A percentile compares a stretch with the other conserved stretches of the same genome.
Conservation (phyloP, 2,888 invertebrate species). For the Drosophila paucipuncta region DNA sequence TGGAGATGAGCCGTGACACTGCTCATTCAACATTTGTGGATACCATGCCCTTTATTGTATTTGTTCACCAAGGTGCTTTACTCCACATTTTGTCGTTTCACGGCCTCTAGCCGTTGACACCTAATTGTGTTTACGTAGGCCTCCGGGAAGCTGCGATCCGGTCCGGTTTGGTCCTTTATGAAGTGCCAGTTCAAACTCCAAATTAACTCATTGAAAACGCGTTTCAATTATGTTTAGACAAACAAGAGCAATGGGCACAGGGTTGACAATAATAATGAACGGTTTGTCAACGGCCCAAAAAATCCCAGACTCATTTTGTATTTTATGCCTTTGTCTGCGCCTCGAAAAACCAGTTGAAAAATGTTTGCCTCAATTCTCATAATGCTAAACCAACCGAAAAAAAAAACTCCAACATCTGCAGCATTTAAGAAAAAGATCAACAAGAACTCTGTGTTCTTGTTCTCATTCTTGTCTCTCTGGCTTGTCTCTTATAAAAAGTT, state of each 20-base stretch:
- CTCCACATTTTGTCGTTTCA: conserved; percentile 79
- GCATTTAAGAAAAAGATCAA: conserved; percentile 39
- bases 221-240: conserved; percentile 78
- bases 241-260: conserved; percentile 55
- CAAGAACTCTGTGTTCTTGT: conserved; percentile 70
- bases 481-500: conserved; percentile 57
- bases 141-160: conserved; percentile 36
- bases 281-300: conserved; percentile 48
- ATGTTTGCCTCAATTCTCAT: conserved; percentile 78
- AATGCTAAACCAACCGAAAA: conserved; percentile 47
- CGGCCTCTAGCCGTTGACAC: conserved; percentile 56
- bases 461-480: conserved; percentile 74
- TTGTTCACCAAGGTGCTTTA: conserved; percentile 70
- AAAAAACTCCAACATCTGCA: conserved; percentile 36
- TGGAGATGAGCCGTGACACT: conserved; percentile 47
- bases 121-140: conserved; percentile 80
- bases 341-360: conserved; percentile 62
- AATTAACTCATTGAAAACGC: conserved; percentile 79
- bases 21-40: conserved; percentile 48
- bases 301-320: conserved; percentile 61
- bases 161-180: conserved; percentile 28
- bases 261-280: conserved; percentile 70
- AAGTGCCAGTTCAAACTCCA: conserved; percentile 56
- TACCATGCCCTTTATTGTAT: conserved; percentile 30
- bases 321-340: conserved; percentile 69